Base-by-base conservation (phyloP, 2,797 vertebrate genomes). In the Zalophus californianus region DNA sequence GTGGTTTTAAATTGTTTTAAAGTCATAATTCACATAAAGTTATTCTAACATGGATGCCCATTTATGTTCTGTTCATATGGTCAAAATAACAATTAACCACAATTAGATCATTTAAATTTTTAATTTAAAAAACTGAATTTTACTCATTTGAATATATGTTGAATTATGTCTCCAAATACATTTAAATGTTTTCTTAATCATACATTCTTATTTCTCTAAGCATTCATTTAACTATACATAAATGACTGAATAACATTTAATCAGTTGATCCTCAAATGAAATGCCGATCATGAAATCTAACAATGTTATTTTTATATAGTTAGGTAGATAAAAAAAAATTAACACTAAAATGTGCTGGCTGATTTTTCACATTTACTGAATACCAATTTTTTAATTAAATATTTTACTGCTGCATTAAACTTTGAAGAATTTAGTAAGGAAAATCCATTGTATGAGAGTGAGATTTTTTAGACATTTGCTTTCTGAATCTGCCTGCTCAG, bases 111-210 rank as follows among this genome's bases (percentile, higher is more conserved):
- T 58, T 94, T 72, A 60, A 21, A 78, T 68, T 93, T 94, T 89
- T 87, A 94, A 87, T 92, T 88, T 66, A 68, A 82, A 95, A 96
- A 96, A 75, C 20, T 85, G 14, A 96, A 95, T 75, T 89, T 77
- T 89, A 38, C 75, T 86, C 48, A 58, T 87, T 90, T 90, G 32
- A 91, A 83, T 93, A 64, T 56, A 90, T 96, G 23, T 92, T 89
- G 60, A 88, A 41, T 87, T 20, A 62, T 75, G 27, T 95, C 70
- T 94, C 56, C 21, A 96, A 95, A 94, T 82, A 64, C 23, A 56
- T 94, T 50, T 82, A 85, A 93, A 90, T 93, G 2, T 90, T 96
- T 82, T 86, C 90, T 94, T 96, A 94, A 75, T 93, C 32, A 94
- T 56, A 66, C 4, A 92, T 77, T 95, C 20, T 82, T 82, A 21